These are phyloP conservation scores for Magallana nippona DNA, from an alignment of 2,888 invertebrate genomes.

Conservation along the genomic window DNA sequence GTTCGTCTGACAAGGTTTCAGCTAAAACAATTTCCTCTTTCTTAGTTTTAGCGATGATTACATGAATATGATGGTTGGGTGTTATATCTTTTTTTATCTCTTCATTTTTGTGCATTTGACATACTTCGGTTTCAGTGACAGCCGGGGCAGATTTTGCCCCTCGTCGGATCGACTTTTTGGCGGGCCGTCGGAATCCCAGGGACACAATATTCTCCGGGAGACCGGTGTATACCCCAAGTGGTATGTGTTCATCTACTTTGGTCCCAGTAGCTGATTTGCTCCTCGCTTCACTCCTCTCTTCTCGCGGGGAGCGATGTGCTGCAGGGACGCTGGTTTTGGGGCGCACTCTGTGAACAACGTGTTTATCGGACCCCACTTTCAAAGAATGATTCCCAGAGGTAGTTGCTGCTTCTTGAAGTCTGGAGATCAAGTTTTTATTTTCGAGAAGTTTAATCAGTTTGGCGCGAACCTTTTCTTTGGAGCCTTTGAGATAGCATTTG, in stretches of 20 bases:
- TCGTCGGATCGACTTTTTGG: neutral
- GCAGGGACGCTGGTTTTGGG: slow-evolving; percentile 24
- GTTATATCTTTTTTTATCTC: neutral
- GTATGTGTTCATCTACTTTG: neutral
- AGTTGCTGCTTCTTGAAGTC: neutral
- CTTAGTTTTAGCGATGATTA: neutral
- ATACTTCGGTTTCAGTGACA: neutral
- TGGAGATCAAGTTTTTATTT: too few relatives aligned
- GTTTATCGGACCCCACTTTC: slow-evolving; percentile 26
- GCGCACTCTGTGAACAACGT: neutral
- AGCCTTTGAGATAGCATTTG: slow-evolving; percentile 30
- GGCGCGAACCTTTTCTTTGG: neutral
- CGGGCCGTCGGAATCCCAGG: slow-evolving; percentile 40
- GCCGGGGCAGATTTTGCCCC: slow-evolving; percentile 1
- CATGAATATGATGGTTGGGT: neutral
- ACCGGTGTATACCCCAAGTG: neutral
- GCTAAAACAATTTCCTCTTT: neutral
- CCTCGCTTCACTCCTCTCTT: neutral
- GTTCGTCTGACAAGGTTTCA: neutral
- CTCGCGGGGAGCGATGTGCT: neutral
- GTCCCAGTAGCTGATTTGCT: neutral
- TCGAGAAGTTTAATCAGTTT: slow-evolving; percentile 33
- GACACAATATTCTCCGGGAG: slow-evolving; percentile 42
- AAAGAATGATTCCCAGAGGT: slow-evolving; percentile 27
- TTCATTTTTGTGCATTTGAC: neutral